Evolutionary conservation across 2,797 vertebrate genomes (phyloP), one percentile per base, ranked within the genome.

Genomic region (Spatula versicolor): DNA sequence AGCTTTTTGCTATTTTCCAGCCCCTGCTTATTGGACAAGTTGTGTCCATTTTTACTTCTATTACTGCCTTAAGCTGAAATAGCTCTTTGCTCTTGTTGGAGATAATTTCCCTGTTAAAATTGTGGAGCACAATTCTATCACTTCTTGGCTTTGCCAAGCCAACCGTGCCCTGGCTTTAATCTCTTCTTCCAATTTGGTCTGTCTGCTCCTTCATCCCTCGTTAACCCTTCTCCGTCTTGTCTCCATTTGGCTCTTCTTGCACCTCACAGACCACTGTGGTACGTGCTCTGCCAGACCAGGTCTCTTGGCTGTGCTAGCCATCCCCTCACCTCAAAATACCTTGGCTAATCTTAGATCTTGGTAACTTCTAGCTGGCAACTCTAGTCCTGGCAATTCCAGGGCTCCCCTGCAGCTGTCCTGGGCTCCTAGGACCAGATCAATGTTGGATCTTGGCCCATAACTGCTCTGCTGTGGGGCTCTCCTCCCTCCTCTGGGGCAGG

Each of bases 41-140:
- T 72, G 69, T 54, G 76, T 54, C 71, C 35, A 17, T 87, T 90
- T 95, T 81, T 84, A 64, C 71, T 90, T 90, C 33, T 74, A 56
- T 83, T 91, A 50, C n/a, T 95, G 83, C 67, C 64, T 66, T 93
- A 56, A 92, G 77, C 83, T 84, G 86, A 90, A 94, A 88, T 68
- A 81, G 73, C 68, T 92, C 22, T 91, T 83, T 78, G 76, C 79
- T 93, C 76, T 74, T 78, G 9, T 56, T 82, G 74, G 59, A 88
- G 74, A 76, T 69, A 83, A 94, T 86, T 88, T 88, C 30, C 33
- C 35, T 67, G 62, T 33, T 88, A 77, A 91, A 95, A 90, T 95
- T 52, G 69, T 7, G 76, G 71, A 75, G n/a, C n/a, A 19, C n/a
- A 92, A 30, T 82, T 90, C 69, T 84, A 74, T 56, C 55, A 79